Conservation (phyloP, 2,113 vertebrate species). For the Hyaena hyaena region DNA sequence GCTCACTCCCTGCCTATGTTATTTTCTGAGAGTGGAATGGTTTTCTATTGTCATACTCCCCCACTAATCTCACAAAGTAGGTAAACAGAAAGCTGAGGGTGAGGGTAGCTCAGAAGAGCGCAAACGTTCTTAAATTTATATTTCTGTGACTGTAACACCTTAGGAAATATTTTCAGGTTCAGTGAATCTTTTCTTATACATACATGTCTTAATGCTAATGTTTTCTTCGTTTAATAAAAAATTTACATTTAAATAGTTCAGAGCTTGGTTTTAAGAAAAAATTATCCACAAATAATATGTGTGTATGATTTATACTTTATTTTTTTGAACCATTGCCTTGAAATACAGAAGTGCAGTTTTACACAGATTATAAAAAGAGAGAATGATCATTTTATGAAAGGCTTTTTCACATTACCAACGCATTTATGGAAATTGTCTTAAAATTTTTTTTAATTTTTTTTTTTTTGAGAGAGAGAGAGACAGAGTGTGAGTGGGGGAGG, state of each 20-base stretch:
- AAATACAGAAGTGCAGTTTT: conserved; percentile 33
- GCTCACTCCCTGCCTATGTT: background rate
- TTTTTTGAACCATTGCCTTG: conserved; percentile 29
- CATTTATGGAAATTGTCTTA: conserved; percentile 9
- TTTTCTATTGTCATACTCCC: background rate
- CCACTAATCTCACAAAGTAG: background rate
- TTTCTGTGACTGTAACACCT: background rate
- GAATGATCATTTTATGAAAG: conserved; percentile 30
- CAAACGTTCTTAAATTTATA: background rate
- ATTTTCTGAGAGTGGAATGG: background rate
- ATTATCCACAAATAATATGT: background rate
- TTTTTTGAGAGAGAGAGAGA: too few relatives aligned
- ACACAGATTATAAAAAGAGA: background rate
- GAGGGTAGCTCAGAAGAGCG: background rate
- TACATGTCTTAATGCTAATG: background rate
- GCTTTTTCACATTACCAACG: conserved; percentile 20
- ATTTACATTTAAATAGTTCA: conserved; percentile 38
- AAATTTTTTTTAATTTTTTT: background rate
- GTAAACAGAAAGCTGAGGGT: background rate
- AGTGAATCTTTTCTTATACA: background rate
- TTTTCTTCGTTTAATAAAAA: conserved; percentile 23
- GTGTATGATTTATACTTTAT: background rate
- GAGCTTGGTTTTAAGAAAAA: conserved; percentile 36
- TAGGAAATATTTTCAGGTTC: conserved; percentile 15
- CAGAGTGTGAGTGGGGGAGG: too few relatives aligned